Evolutionary conservation across 2,113 vertebrate species (phyloP).

Genomic region (Monopterus albus): DNA sequence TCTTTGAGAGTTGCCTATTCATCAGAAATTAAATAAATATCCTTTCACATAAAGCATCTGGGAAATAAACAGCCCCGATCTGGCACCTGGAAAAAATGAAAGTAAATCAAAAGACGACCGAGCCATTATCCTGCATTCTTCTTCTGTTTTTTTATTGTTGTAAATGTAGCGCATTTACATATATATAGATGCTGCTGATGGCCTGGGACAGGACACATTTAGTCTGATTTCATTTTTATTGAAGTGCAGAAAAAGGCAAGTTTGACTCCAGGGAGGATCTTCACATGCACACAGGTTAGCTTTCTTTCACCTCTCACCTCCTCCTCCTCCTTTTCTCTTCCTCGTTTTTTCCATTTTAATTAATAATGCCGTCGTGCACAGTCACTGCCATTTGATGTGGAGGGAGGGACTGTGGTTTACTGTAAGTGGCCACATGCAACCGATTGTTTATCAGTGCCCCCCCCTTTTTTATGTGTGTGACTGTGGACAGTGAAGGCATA

Average conservation of each 20-base stretch:
- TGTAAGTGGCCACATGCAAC: neutral
- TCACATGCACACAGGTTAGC: constrained; percentile 12
- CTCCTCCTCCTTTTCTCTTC: neutral
- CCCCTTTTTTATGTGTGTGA: constrained; percentile 8
- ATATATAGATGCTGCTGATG: constrained; percentile 65
- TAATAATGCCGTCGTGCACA: constrained; percentile 66
- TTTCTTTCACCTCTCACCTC: neutral
- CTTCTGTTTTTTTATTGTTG: constrained; percentile 41
- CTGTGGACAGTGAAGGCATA: constrained; percentile 11
- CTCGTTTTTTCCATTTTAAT: constrained; percentile 59
- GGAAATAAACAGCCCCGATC: constrained; percentile 51
- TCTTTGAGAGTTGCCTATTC: constrained; percentile 54
- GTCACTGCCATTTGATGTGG: constrained; percentile 40
- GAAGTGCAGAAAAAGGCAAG: neutral
- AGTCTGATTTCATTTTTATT: constrained; percentile 28
- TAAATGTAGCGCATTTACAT: constrained; percentile 66
- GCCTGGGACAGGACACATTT: constrained; percentile 33
- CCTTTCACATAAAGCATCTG: constrained; percentile 60
- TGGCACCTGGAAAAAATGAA: constrained; percentile 45
- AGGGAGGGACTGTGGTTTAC: constrained; percentile 1
- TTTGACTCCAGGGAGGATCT: neutral
- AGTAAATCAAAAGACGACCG: constrained; percentile 52
- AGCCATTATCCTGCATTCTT: constrained; percentile 48
- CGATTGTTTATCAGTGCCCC: neutral
- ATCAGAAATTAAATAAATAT: constrained; percentile 65